Evolutionary conservation across 1,140 invertebrate genomes (phyloP).

Genomic region (Aphaenogaster floridana): DNA sequence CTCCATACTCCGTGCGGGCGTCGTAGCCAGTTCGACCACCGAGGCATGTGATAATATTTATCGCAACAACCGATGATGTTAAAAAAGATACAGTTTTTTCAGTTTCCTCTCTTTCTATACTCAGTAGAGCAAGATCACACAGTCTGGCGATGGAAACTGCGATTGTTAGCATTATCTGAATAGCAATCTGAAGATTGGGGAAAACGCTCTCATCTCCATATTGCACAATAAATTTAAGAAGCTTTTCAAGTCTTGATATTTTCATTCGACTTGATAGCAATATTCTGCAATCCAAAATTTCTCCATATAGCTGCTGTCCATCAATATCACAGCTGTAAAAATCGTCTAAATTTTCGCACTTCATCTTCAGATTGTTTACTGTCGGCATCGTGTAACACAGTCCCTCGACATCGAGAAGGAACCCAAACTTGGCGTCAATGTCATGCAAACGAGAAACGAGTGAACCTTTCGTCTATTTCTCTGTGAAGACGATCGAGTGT

Average conservation of each 20-base stretch:
- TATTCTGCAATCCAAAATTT: not conserved
- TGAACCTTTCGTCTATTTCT: too few relatives aligned
- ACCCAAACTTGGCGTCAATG: too few relatives aligned
- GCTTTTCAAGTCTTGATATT: not conserved
- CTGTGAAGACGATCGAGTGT: too few relatives aligned
- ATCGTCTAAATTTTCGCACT: not conserved
- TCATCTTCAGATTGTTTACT: not conserved
- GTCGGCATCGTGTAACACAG: too few relatives aligned
- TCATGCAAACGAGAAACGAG: too few relatives aligned
- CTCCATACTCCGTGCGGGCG: too few relatives aligned
- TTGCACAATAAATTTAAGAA: not conserved
- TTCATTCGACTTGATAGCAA: not conserved
- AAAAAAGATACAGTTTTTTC: not conserved
- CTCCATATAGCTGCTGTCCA: not conserved
- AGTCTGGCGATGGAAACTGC: not conserved
- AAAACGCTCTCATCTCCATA: slow-evolving; percentile 6
- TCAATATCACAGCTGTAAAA: not conserved
- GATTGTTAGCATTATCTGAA: not conserved
- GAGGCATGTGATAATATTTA: too few relatives aligned
- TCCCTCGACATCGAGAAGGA: too few relatives aligned
- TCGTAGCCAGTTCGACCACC: too few relatives aligned
- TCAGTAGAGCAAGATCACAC: not conserved
- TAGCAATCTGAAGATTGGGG: not conserved
- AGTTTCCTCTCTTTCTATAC: not conserved
- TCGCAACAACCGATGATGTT: too few relatives aligned